A percentile compares a stretch with the other conserved stretches of the same genome.
Conservation (phyloP, 2,113 vertebrate genomes). For the Piliocolobus tephrosceles region DNA sequence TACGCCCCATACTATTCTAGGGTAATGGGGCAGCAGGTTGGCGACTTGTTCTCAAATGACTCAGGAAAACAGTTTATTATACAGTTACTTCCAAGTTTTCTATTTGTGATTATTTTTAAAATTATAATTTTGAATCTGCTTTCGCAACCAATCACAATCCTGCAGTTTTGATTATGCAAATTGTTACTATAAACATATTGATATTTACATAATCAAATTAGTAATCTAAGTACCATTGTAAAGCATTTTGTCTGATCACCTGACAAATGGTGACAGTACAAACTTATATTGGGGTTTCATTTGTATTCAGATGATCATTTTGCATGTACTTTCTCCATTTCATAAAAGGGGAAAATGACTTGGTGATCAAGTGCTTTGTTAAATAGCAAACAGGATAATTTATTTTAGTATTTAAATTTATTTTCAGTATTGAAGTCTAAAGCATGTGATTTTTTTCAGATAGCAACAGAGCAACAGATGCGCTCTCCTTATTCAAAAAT, state of each 20-base stretch:
- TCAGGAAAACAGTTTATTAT: neutral
- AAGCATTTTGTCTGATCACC: neutral
- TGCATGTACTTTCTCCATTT: neutral
- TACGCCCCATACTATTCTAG: neutral
- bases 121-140: neutral
- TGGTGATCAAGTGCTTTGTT: neutral
- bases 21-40: neutral
- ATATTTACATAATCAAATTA: neutral
- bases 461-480: neutral
- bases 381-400: neutral
- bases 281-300: neutral
- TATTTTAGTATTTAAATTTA: constrained; percentile 2
- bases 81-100: neutral
- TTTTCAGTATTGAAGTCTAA: neutral
- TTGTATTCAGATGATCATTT: neutral
- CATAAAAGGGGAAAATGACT: neutral
- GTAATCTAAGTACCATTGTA: neutral
- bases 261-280: neutral
- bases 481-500: neutral
- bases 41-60: neutral
- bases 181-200: neutral
- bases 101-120: neutral
- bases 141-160: neutral
- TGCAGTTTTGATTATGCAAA: neutral
- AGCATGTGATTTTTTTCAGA: neutral